A percentile compares a stretch with the other conserved stretches of the same genome.
Conservation (phyloP, 2,797 vertebrate genomes). For the Vipera latastei region DNA sequence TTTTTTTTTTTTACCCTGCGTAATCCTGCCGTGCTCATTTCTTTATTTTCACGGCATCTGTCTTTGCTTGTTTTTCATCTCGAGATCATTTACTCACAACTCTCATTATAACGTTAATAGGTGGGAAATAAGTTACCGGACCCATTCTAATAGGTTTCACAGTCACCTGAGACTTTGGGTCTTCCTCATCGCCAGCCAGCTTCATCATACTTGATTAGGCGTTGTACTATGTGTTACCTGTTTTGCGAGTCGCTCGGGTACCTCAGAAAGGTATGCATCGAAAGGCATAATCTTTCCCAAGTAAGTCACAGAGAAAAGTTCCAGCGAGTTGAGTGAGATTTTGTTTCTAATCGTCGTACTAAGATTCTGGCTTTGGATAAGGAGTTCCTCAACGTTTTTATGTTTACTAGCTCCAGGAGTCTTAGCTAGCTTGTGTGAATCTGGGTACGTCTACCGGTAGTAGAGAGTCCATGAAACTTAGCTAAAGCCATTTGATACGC, state of each 20-base stretch:
- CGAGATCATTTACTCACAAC: neutral
- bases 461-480: neutral
- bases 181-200: neutral
- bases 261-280: neutral
- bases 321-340: neutral
- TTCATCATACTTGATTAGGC: neutral
- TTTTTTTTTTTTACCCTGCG: neutral
- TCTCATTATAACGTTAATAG: neutral
- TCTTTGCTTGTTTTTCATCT: neutral
- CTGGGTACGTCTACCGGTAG: neutral
- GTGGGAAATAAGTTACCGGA: neutral
- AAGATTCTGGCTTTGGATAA: neutral
- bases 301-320: neutral
- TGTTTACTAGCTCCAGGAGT: neutral
- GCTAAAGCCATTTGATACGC: neutral
- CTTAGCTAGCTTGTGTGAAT: neutral
- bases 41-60: neutral
- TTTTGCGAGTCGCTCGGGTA: neutral
- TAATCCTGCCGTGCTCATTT: neutral
- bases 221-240: neutral
- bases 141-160: neutral
- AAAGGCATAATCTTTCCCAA: neutral
- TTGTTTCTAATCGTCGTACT: neutral
- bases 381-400: neutral
- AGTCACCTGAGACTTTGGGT: neutral